Evolutionary conservation across 2,888 invertebrate genomes (phyloP), one percentile per base, ranked within the genome.

Genomic region (Tetranychus truncatus): DNA sequence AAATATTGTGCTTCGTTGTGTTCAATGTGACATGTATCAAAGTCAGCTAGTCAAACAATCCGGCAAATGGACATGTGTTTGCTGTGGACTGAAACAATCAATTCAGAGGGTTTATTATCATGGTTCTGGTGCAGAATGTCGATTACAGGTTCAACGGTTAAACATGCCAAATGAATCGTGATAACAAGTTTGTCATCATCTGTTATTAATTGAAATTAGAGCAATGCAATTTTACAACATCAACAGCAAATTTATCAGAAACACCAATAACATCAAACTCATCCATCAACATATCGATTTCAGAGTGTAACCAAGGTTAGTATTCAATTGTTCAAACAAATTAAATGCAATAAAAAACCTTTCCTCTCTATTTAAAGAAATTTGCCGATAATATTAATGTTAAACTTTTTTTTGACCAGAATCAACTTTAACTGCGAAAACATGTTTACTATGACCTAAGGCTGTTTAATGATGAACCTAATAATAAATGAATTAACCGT

Each of bases 21-120:
- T 45, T 34, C 44, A 69, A 34, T 76, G 76, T 66, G 21, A 46
- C 6, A 74, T 69, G 21, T 76, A 24, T 71, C 76, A 76, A 71
- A 69, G 75, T 24, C 76, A 76, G 20, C 34, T 46, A 74, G 46
- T 55, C 15, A 76, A 74, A 66, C 74, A 76, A n/a, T 45, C 76
- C 8, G 67, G 34, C 44, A 76, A 76, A 72, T 76, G 69, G 69
- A 69, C 66, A 15, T 76, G 76, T 74, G 74, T 74, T 66, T 11
- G 74, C 7, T 76, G 76, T 55, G 34, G 66, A 45, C 74, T 74
- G 34, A 76, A 76, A 66, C 76, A 76, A 45, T 74, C 74, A 5
- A 34, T 76, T 46, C 55, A 71, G 45, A 69, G 74, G 72, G 46
- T 76, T 44, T 74, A 46, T 21, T 71, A 69, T 15, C 45, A 66